Percentiles rank a stretch among this genome's conserved stretches.
Evolutionary conservation across 2,888 invertebrate genomes (phyloP).

Genomic region (Apocheima hispidaria): DNA sequence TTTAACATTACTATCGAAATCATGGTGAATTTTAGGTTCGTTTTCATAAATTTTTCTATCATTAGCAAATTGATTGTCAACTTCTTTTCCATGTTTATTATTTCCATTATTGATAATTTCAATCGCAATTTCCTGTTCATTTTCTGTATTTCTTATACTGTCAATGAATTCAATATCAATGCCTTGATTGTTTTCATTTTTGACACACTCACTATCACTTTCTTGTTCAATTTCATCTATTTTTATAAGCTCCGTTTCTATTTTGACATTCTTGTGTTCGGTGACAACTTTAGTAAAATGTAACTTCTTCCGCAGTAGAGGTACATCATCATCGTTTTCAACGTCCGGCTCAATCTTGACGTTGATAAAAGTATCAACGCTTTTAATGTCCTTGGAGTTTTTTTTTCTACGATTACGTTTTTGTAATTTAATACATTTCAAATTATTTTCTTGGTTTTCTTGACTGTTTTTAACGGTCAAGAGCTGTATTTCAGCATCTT

Average conservation of each 20-base stretch:
- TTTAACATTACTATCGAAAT: background rate
- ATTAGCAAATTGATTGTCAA: background rate
- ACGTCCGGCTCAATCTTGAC: slow-evolving; percentile 10
- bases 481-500: slow-evolving; percentile 49
- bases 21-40: background rate
- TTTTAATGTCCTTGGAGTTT: background rate
- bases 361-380: background rate
- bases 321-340: slow-evolving; percentile 42
- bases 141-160: slow-evolving; percentile 31
- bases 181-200: background rate
- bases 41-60: background rate
- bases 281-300: background rate
- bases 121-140: background rate
- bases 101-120: background rate
- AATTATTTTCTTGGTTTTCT: slow-evolving; percentile 16
- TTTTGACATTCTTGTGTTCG: slow-evolving; percentile 2
- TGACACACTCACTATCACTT: background rate
- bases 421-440: background rate
- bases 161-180: slow-evolving; percentile 10
- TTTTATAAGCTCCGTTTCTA: slow-evolving; percentile 2
- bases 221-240: background rate
- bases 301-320: slow-evolving; percentile 22
- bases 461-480: slow-evolving; percentile 30
- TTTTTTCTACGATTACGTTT: background rate
- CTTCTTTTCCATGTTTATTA: background rate